Evolutionary conservation across 2,888 invertebrate genomes (phyloP).

Genomic region (Pammene aurita): DNA sequence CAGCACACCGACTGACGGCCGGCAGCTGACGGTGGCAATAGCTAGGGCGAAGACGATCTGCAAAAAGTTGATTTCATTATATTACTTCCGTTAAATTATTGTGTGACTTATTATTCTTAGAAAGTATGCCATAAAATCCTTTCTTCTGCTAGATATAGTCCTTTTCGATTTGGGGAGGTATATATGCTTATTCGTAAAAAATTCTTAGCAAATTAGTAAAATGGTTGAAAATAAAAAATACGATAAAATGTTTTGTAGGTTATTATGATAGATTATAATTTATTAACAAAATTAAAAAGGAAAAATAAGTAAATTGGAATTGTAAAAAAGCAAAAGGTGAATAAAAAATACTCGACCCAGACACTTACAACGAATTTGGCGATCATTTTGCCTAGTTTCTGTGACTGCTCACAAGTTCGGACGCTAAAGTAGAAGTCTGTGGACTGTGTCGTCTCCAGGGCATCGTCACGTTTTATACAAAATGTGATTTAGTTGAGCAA

Average conservation of each 20-base stretch:
- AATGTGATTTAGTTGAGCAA: slow-evolving; percentile 71
- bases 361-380: slow-evolving; percentile 79
- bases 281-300: too few species aligned
- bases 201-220: too few species aligned
- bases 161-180: too few species aligned
- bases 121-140: not conserved
- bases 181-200: too few species aligned
- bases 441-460: slow-evolving; percentile 73
- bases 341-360: too few species aligned
- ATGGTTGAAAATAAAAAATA: too few species aligned
- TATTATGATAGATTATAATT: too few species aligned
- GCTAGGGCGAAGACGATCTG: slow-evolving; percentile 73
- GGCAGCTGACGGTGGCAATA: slow-evolving; percentile 57
- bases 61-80: slow-evolving; percentile 42
- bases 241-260: too few species aligned
- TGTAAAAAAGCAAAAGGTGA: too few species aligned
- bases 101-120: not conserved
- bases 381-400: slow-evolving; percentile 75
- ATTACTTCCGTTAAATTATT: slow-evolving; percentile 10
- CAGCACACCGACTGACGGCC: slow-evolving; percentile 57
- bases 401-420: slow-evolving; percentile 76
- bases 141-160: too few species aligned
- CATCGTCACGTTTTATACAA: slow-evolving; percentile 74
- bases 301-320: too few species aligned
- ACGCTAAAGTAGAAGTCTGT: slow-evolving; percentile 59